Evolutionary conservation across 2,797 vertebrate species (phyloP).

Genomic region (Platalea minor): DNA sequence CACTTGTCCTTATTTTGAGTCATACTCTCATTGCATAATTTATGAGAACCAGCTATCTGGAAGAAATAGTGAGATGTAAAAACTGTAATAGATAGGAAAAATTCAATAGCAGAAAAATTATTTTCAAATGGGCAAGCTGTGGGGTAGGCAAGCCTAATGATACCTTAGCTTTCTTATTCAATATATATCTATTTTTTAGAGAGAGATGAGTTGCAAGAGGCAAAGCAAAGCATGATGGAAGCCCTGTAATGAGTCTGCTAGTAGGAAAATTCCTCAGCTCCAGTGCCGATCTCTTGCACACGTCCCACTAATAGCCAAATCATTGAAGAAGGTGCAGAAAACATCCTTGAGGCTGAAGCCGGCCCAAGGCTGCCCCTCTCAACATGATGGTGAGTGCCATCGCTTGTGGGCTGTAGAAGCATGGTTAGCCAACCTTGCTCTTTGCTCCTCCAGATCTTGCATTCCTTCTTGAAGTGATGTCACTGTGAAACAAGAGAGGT

Average conservation of each 20-base stretch:
- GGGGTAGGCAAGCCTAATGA: not conserved
- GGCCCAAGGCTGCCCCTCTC: not conserved
- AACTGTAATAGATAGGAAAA: not conserved
- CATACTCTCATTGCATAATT: not conserved
- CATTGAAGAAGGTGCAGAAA: not conserved
- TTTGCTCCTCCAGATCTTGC: not conserved
- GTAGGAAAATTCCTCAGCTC: not conserved
- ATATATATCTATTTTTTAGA: not conserved
- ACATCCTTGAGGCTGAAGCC: not conserved
- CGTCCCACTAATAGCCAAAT: not conserved
- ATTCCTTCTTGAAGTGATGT: not conserved
- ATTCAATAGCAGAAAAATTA: not conserved
- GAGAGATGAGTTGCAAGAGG: not conserved
- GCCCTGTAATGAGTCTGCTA: not conserved
- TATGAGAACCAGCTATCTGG: slow-evolving; percentile 10
- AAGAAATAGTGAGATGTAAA: not conserved
- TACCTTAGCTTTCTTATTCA: not conserved
- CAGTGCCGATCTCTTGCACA: not conserved
- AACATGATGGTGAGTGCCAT: accelerated
- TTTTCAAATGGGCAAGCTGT: not conserved
- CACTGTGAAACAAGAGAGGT: not conserved
- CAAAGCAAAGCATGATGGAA: not conserved
- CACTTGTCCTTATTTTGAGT: slow-evolving; percentile 5
- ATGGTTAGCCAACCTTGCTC: not conserved
- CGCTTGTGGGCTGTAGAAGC: not conserved